Evolutionary conservation across 2,113 vertebrate species (phyloP).

Genomic region (Hippolais icterina): DNA sequence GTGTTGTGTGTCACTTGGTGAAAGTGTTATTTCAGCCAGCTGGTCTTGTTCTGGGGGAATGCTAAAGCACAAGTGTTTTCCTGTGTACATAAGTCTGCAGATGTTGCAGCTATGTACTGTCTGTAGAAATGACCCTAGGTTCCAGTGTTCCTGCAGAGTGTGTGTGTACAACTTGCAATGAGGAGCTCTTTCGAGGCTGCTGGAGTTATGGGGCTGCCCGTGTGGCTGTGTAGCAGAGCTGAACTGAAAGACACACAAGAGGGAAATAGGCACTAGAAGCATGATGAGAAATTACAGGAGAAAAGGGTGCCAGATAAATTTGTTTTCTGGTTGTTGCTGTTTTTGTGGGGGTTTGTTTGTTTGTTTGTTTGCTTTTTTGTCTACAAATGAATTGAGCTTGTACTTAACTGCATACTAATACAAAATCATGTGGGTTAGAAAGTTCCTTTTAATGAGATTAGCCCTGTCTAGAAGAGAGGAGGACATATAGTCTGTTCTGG

Average conservation of each 20-base stretch:
- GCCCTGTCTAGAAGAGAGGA: neutral
- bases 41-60: accelerated
- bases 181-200: neutral
- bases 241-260: neutral
- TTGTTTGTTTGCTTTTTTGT: accelerated
- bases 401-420: neutral
- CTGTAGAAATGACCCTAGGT: neutral
- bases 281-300: neutral
- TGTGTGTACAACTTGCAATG: too few relatives aligned
- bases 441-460: neutral
- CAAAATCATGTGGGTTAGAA: neutral
- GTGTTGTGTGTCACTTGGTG: neutral
- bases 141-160: neutral
- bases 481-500: neutral
- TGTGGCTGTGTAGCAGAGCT: neutral
- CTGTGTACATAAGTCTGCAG: neutral
- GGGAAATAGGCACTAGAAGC: neutral
- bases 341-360: too few relatives aligned
- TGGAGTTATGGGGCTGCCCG: neutral
- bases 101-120: neutral
- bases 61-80: neutral
- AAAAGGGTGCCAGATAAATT: neutral
- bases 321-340: neutral
- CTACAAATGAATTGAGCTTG: neutral
- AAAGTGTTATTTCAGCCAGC: neutral